These are phyloP conservation scores for Eupithecia insigniata DNA, from an alignment of 2,888 invertebrate genomes.

Conservation along the genomic window DNA sequence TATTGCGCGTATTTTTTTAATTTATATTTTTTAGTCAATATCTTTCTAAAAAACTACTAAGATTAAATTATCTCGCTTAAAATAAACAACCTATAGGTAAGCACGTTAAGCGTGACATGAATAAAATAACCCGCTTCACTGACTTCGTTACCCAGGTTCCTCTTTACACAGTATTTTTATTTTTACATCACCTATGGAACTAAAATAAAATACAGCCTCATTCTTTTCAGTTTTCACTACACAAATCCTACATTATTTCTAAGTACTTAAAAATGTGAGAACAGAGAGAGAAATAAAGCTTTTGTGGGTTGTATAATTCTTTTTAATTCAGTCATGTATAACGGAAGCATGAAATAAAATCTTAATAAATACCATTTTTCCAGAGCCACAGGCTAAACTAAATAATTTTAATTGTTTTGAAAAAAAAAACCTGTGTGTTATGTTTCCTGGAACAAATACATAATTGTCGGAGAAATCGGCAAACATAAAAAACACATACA, in stretches of 20 bases:
- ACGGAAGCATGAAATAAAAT: background rate
- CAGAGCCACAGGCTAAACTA: background rate
- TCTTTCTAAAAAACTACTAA: background rate
- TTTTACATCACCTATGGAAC: conserved; percentile 34
- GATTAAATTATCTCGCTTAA: background rate
- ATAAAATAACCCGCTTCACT: conserved; percentile 27
- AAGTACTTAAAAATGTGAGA: conserved; percentile 9
- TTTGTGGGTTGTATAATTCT: background rate
- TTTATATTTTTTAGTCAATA: too few species aligned
- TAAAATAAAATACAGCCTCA: conserved; percentile 14
- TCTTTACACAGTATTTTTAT: conserved; percentile 37
- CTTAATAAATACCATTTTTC: background rate
- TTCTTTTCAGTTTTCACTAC: conserved; percentile 15
- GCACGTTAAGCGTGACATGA: conserved; percentile 17
- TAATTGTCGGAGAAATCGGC: too few species aligned
- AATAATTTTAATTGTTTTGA: too few species aligned
- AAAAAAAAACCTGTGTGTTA: too few species aligned
- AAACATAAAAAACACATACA: too few species aligned
- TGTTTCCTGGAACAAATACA: too few species aligned
- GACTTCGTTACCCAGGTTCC: conserved; percentile 36
- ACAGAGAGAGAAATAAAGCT: background rate
- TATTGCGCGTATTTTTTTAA: too few species aligned
- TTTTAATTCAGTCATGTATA: background rate
- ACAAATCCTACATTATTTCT: conserved; percentile 10
- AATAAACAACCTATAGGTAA: conserved; percentile 22